Conservation (phyloP, 2,797 vertebrate species). For the Pagetopsis macropterus region DNA sequence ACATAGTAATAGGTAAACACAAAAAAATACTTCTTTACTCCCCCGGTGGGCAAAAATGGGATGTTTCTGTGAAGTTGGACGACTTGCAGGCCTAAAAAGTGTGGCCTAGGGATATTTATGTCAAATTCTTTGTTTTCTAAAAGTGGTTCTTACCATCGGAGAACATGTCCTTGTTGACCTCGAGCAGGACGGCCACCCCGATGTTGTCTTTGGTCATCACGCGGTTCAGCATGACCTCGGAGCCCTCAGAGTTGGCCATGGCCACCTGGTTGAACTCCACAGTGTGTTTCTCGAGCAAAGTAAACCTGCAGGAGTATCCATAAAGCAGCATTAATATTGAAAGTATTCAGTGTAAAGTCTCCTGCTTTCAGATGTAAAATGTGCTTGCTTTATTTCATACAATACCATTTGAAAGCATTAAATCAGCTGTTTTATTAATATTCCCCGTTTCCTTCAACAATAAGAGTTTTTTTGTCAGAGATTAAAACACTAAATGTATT, state of each 20-base stretch:
- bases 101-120: not conserved
- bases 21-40: not conserved
- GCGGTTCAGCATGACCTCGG: conserved; percentile 97
- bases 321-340: not conserved
- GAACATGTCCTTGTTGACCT: conserved; percentile 94
- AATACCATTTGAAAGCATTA: no score
- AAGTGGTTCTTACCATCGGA: conserved; percentile 83
- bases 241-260: conserved; percentile 98
- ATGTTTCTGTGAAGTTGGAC: no score
- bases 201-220: conserved; percentile 99
- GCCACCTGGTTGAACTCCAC: conserved; percentile 99
- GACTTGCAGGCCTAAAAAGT: not conserved
- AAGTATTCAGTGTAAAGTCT: not conserved
- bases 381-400: not conserved
- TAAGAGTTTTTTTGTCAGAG: not conserved
- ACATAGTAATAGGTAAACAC: not conserved
- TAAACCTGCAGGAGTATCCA: conserved; percentile 84
- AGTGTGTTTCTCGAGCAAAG: conserved; percentile 94
- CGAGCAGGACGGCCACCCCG: conserved; percentile 92
- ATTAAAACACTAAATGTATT: not conserved
- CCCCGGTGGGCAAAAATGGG: no score
- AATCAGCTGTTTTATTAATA: not conserved
- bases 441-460: not conserved
- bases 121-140: not conserved
- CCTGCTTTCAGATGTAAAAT: not conserved